phyloP scores from a whole-genome alignment of 2,888 invertebrate species.

The Caenorhabditis sulstoni region DNA sequence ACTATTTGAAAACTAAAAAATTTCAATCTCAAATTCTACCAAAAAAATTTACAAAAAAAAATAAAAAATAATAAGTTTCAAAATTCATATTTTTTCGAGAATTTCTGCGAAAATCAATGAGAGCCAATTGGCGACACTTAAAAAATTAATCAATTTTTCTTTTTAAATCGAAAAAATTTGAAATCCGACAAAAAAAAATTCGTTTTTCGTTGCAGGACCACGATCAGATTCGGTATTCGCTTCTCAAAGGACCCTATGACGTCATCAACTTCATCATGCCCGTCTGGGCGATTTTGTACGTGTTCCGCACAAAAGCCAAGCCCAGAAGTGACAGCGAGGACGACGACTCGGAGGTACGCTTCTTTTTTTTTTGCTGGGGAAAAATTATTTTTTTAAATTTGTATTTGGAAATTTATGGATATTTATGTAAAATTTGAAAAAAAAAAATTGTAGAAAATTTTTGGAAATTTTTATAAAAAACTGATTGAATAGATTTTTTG shows the following conservation, averaged over 20 bases:
- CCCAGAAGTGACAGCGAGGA: slow-evolving; percentile 41
- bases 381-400: too few species aligned
- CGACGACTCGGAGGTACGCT: slow-evolving; percentile 12
- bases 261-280: slow-evolving; percentile 68
- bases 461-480: neutral
- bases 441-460: too few species aligned
- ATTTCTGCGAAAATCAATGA: too few species aligned
- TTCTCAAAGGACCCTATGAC: slow-evolving; percentile 70
- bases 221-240: slow-evolving; percentile 67
- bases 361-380: too few species aligned
- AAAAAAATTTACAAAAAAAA: too few species aligned
- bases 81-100: too few species aligned
- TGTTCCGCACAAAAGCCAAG: slow-evolving; percentile 64
- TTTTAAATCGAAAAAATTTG: neutral
- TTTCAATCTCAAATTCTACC: neutral
- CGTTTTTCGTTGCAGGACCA: slow-evolving; percentile 67
- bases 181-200: neutral
- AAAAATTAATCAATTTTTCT: too few species aligned
- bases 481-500: too few species aligned
- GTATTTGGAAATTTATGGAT: too few species aligned
- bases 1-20: neutral
- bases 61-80: too few species aligned
- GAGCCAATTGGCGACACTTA: too few species aligned
- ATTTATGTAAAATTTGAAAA: too few species aligned
- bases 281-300: slow-evolving; percentile 73